Base-by-base conservation (phyloP, 1,140 invertebrate genomes). In the Holotrichia oblita region DNA sequence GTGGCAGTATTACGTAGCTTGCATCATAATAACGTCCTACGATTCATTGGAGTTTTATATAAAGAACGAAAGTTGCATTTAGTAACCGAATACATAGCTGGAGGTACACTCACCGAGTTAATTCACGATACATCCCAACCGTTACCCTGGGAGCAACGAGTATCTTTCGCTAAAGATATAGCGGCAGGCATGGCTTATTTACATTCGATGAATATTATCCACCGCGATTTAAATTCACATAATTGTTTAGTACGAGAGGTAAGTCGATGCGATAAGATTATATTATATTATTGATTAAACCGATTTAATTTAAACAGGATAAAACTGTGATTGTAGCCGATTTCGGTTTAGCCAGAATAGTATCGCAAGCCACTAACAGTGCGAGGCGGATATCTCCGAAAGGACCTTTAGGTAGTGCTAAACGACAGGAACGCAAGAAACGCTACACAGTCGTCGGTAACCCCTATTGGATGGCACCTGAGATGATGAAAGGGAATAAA, bases 391-490 rank as follows among this genome's bases (percentile, higher is more conserved):
- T 82, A 14, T 84, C 83, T 1, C 80, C 83, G 2, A 83, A 82
- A 77, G 76, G 79, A 22, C 76, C 74, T 40, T 17, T 80, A 81
- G 85, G 78, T 80, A 85, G 78, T 84, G 87, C 79, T 85, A 89
- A 82, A 86, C 86, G 90, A 80, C 88, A 88, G 81, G 92, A 93
- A 80, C 86, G 92, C 7, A 93, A 93, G 80, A 93, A 93, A 82
- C 85, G 93, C 22, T 93, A 92, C 81, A 94, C 93, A 64, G 94
- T 97, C 22, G 96, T 98, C 0, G 97, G 97, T 0, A 98, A 97
- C 89, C 97, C 97, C 6, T 98, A 98, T 86, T 99, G 96, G 97
- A 99, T 99, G 97, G 97, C 97, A 0, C 98, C 98, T 6, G 98
- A 99, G 88, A 98, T 98, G 94, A 96, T 99, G 92, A 96, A 95